Percentiles rank a stretch among this genome's conserved stretches.
Evolutionary conservation across 2,888 invertebrate species (phyloP).

Genomic region (Mimumesa dahlbomi): DNA sequence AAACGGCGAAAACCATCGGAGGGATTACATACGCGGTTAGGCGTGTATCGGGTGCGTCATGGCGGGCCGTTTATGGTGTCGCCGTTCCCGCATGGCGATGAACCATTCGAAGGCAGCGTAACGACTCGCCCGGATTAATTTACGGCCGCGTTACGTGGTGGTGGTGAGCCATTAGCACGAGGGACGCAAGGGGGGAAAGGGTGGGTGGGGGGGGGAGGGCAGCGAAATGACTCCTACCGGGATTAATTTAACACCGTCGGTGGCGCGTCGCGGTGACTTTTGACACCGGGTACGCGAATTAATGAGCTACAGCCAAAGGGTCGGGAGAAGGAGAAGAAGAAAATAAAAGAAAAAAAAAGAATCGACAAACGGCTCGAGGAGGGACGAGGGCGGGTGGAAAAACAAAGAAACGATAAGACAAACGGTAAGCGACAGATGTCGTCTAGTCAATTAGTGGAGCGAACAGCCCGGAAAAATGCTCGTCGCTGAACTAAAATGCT

Average conservation of each 20-base stretch:
- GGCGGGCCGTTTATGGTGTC: conserved; percentile 28
- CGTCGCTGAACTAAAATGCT: conserved; percentile 15
- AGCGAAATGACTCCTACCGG: conserved; percentile 48
- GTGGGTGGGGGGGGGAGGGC: not conserved
- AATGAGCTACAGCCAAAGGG: conserved; percentile 1
- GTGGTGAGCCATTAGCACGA: conserved; percentile 50
- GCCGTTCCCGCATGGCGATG: conserved; percentile 29
- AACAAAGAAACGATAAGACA: conserved; percentile 4
- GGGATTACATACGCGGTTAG: conserved; percentile 9
- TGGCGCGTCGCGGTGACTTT: conserved; percentile 42
- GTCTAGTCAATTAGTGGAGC: conserved; percentile 40
- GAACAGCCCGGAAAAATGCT: conserved; percentile 37
- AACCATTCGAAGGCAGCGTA: conserved; percentile 47
- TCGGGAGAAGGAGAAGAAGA: not conserved
- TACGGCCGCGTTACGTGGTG: conserved; percentile 51
- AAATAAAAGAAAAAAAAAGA: no score
- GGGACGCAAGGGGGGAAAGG: not conserved
- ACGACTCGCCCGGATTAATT: conserved; percentile 59
- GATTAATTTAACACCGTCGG: conserved; percentile 53
- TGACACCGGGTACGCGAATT: conserved; percentile 28
- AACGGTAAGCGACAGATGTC: conserved; percentile 25
- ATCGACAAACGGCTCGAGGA: no score
- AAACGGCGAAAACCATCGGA: conserved; percentile 7
- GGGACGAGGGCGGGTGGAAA: no score
- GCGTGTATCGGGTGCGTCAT: conserved; percentile 19